These are phyloP conservation scores for Teinopalpus imperialis DNA, from an alignment of 2,888 invertebrate genomes.

Conservation along the genomic window DNA sequence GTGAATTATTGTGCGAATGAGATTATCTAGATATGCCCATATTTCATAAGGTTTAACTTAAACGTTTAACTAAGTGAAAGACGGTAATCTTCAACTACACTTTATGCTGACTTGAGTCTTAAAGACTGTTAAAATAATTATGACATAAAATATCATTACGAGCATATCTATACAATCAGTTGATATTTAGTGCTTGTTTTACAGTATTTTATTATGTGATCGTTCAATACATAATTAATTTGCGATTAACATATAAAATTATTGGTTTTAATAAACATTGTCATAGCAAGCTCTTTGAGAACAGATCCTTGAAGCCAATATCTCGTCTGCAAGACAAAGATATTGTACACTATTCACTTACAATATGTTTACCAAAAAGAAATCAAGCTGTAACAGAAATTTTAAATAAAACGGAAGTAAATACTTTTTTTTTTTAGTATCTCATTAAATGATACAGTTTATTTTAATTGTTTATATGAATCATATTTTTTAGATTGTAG, in stretches of 20 bases:
- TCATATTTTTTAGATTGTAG: too few species aligned
- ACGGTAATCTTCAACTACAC: too few species aligned
- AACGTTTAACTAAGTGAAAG: too few species aligned
- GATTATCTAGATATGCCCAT: slow-evolving; percentile 4
- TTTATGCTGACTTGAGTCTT: too few species aligned
- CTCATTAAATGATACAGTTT: too few species aligned
- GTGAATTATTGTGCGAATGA: slow-evolving; percentile 6
- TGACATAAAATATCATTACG: neutral
- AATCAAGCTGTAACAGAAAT: slow-evolving; percentile 41
- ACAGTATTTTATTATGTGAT: neutral
- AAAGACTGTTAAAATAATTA: too few species aligned
- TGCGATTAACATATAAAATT: slow-evolving; percentile 9
- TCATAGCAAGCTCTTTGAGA: slow-evolving; percentile 8
- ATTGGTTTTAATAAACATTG: slow-evolving; percentile 16
- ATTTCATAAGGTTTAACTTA: too few species aligned
- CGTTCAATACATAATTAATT: slow-evolving; percentile 8
- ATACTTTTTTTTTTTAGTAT: neutral
- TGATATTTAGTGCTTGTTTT: slow-evolving; percentile 11
- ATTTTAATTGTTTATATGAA: too few species aligned
- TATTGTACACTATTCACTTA: slow-evolving; percentile 22
- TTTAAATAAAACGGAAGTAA: neutral
- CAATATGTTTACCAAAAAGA: slow-evolving; percentile 12
- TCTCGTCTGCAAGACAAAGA: slow-evolving; percentile 1
- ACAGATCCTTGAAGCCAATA: slow-evolving; percentile 2
- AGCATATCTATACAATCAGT: slow-evolving; percentile 6